Evolutionary conservation across 1,140 invertebrate species (phyloP), one percentile per base, ranked within the genome.

Genomic region (Helicorthomorpha holstii): DNA sequence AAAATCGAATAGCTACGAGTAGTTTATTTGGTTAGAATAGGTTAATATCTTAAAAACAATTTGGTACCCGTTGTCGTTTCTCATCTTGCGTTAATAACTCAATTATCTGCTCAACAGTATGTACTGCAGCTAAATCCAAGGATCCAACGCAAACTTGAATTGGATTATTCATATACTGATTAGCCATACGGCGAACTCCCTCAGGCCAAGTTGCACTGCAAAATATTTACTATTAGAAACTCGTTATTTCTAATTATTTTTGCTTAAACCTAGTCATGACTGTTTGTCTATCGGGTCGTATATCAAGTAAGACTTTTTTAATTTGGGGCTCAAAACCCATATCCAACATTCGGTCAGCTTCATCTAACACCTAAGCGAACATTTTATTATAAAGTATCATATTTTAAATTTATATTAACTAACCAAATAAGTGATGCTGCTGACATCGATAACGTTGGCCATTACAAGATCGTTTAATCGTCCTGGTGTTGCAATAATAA

Each of bases 261-360:
- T 16, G 29, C 19, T 26, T 44, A 64, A n/a, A 77, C 75, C 75
- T 77, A 1, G 85, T 89, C 85, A 91, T 88, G 0, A 89, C 76
- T 24, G 83, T 85, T 63, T 89, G 85, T 48, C 84, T 67, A 62
- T 88, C 83, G 26, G 82, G 81, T 60, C 72, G 59, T 46, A 85
- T 77, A 64, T 85, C 80, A 22, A 85, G 61, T 49, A 92, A 63
- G 47, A 83, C 78, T 57, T 85, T 85, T 29, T 81, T 73, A 50
- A 93, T 91, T 61, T 91, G 85, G 19, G 83, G 83, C 62, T 88
- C 85, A 65, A 89, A 88, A 10, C 84, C 85, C 79, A 88, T 81
- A 58, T 88, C 83, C 49, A 85, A 64, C 83, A 89, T 88, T 46
- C 83, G 73, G 66, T 89, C 85, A 45, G 73, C 61, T 72, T 91